Evolutionary conservation across 2,888 invertebrate species (phyloP), one percentile per base, ranked within the genome.

Genomic region (Panzeria rudis): DNA sequence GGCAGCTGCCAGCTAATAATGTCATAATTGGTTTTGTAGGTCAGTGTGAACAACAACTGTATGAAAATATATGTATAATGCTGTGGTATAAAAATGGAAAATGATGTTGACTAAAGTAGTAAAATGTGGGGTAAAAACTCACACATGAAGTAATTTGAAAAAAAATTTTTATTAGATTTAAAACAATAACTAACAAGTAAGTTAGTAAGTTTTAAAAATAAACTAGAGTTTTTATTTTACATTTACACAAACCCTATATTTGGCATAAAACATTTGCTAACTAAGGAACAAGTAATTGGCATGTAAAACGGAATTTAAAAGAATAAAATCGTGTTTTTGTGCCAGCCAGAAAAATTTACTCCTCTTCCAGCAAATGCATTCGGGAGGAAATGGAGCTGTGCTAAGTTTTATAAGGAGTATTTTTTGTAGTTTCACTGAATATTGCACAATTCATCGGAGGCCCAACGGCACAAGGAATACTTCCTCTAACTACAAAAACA

Each of bases 21-120:
- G 76, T 83, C 71, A 64, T 83, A 83, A 83, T 77, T 83, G 71
- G 56, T 64, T 82, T 82, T 83, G 76, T 76, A 83, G 82, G 82
- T 83, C 82, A 83, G 71, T 83, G 82, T 64, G 41, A 71, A 50
- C 64, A 72, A 64, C 44, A 79, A 47, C 44, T 29, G 29, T 17
- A 64, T 17, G 6, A 47, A 64, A 64, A 44, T 25, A 64, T 9
- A 11, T 47, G n/a, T 29, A n/a, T 7, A 25, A 44, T 44, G 11
- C 3, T 23, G 25, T 32, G 35, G 23, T 17, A 59, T 13, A 56
- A 29, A 76, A 66, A 77, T 23, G 15, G 44, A 41, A 71, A 71
- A 62, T 8, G 76, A n/a, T 59, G 68, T 78, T 61, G 47, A 69
- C 59, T 78, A 32, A 62, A 72, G 52, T 54, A 23, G 47, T 11